A percentile compares a stretch with the other conserved stretches of the same genome.
Evolutionary conservation across 1,140 invertebrate species (phyloP).

Genomic region (Pristionchus pacificus): DNA sequence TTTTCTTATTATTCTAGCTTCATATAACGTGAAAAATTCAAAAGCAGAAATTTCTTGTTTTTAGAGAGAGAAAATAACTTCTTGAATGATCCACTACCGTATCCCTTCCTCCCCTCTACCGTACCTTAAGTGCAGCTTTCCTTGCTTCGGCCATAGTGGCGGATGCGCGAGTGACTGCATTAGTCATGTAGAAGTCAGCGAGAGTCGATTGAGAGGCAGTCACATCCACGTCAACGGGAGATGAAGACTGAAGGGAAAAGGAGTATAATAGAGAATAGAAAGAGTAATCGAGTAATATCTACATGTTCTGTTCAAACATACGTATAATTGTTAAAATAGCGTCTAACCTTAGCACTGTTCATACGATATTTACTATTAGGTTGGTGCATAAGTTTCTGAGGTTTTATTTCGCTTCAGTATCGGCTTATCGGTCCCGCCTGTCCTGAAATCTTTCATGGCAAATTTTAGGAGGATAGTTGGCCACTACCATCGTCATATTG

Average conservation of each 20-base stretch:
- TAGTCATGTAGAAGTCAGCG: slow-evolving; percentile 97
- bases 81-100: no score
- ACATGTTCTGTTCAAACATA: slow-evolving; percentile 6
- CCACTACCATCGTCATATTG: no score
- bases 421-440: no score
- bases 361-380: no score
- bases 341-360: no score
- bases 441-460: no score
- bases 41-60: background rate
- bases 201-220: slow-evolving; percentile 75
- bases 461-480: no score
- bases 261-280: slow-evolving; percentile 61
- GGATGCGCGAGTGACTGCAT: slow-evolving; percentile 89
- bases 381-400: no score
- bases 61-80: background rate
- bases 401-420: no score
- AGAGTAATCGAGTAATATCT: slow-evolving; percentile 11
- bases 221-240: slow-evolving; percentile 66
- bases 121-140: slow-evolving; percentile 27
- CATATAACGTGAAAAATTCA: background rate
- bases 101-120: no score
- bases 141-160: slow-evolving; percentile 80
- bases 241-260: slow-evolving; percentile 62
- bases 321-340: no score
- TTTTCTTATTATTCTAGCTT: background rate